A percentile compares a stretch with the other conserved stretches of the same genome.
phyloP scores from a whole-genome alignment of 1,140 invertebrate genomes.

The Caenorhabditis latens region DNA sequence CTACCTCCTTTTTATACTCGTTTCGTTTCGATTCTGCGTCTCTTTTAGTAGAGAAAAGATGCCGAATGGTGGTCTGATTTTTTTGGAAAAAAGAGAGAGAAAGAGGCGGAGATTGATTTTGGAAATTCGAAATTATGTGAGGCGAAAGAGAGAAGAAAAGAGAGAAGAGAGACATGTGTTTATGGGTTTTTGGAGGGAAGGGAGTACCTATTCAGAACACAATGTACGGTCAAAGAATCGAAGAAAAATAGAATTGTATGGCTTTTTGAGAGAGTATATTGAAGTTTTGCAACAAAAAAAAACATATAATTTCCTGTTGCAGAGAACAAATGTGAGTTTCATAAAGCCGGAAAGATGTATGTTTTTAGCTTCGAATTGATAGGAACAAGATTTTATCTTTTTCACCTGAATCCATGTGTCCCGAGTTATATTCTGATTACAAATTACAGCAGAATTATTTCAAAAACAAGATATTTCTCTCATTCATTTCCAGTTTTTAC shows the following conservation, averaged over 20 bases:
- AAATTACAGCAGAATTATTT: too few species aligned
- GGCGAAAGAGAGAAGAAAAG: background rate
- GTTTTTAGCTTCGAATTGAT: too few species aligned
- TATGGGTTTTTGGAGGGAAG: conserved; percentile 14
- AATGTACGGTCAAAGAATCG: conserved; percentile 43
- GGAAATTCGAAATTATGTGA: background rate
- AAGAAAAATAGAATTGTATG: background rate
- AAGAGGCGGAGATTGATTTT: conserved; percentile 14
- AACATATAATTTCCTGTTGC: too few species aligned
- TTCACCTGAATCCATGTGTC: too few species aligned
- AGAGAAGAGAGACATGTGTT: background rate
- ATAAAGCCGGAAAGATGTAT: too few species aligned
- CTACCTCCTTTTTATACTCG: conserved; percentile 9
- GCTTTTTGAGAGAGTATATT: background rate
- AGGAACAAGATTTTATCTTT: too few species aligned
- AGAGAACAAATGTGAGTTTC: too few species aligned
- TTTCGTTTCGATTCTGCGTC: background rate
- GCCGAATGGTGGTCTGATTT: conserved; percentile 50
- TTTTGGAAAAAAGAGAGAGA: background rate
- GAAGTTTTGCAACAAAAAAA: too few species aligned
- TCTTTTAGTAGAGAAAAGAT: background rate
- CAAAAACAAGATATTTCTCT: too few species aligned
- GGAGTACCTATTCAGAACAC: background rate
- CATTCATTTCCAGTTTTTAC: too few species aligned
- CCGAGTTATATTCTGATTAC: too few species aligned